Conservation (phyloP, 2,797 vertebrate species). For the Chelon labrosus region DNA sequence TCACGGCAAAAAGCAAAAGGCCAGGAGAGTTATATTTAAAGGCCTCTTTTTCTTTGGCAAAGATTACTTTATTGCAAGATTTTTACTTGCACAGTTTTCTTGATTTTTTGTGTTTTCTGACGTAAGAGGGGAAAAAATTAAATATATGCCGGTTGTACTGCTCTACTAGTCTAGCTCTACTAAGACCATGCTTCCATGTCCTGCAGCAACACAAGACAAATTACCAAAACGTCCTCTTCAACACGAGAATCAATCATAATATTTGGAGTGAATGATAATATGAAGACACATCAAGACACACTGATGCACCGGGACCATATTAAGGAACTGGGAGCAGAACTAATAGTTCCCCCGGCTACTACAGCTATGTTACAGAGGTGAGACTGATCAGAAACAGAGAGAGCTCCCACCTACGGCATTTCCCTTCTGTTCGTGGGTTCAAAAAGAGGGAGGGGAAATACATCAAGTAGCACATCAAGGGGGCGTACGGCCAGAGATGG, state of each 20-base stretch:
- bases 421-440: slow-evolving; percentile 43
- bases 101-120: background rate
- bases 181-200: background rate
- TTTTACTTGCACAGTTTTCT: background rate
- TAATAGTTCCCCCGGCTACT: background rate
- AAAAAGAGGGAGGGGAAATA: slow-evolving; percentile 59
- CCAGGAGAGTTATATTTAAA: slow-evolving; percentile 21
- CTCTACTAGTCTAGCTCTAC: background rate
- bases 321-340: background rate
- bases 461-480: slow-evolving; percentile 65
- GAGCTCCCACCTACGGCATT: slow-evolving; percentile 46
- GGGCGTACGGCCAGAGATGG: slow-evolving; percentile 46
- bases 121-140: background rate
- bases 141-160: background rate
- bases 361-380: slow-evolving; percentile 18
- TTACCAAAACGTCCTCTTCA: background rate
- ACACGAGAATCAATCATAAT: background rate
- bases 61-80: slow-evolving; percentile 15
- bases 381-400: slow-evolving; percentile 20
- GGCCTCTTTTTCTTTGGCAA: slow-evolving; percentile 5
- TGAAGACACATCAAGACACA: slow-evolving; percentile 5
- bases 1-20: slow-evolving; percentile 34
- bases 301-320: background rate
- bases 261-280: background rate
- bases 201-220: background rate